Conservation (phyloP, 2,113 vertebrate genomes). For the Sprattus sprattus region DNA sequence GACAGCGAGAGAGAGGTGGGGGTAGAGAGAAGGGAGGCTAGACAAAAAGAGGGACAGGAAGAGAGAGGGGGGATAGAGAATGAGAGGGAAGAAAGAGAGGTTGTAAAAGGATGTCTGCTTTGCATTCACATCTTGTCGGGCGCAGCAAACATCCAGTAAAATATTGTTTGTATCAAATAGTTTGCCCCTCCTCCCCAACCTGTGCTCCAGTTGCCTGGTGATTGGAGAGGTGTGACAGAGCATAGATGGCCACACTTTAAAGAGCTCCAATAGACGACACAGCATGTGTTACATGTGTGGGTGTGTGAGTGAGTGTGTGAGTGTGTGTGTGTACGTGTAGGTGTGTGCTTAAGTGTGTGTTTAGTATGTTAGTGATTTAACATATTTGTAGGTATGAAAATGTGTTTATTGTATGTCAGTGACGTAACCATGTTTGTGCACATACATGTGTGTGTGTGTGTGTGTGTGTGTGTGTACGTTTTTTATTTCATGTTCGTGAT, state of each 20-base stretch:
- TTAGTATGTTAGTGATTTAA: neutral
- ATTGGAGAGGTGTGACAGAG: constrained; percentile 20
- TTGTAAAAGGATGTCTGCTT: constrained; percentile 6
- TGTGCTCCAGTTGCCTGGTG: neutral
- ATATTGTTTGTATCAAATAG: constrained; percentile 23
- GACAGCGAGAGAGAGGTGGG: neutral
- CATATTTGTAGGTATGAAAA: neutral
- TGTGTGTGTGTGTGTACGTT: neutral
- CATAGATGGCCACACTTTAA: constrained; percentile 23
- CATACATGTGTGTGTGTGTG: neutral
- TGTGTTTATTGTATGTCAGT: too few species aligned
- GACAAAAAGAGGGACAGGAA: neutral
- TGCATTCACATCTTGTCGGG: constrained; percentile 25
- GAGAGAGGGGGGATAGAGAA: neutral
- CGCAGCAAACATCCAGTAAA: constrained; percentile 21
- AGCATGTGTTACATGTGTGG: neutral
- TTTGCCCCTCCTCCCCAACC: neutral
- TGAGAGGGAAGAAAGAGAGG: neutral
- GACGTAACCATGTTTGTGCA: neutral
- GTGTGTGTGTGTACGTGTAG: neutral
- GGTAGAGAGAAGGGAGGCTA: neutral
- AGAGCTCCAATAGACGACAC: constrained; percentile 1
- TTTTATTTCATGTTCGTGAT: neutral
- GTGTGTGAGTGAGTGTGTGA: too few species aligned
- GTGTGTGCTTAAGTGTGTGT: neutral